Base-by-base conservation (phyloP, 2,113 vertebrate genomes). In the Python bivittatus region DNA sequence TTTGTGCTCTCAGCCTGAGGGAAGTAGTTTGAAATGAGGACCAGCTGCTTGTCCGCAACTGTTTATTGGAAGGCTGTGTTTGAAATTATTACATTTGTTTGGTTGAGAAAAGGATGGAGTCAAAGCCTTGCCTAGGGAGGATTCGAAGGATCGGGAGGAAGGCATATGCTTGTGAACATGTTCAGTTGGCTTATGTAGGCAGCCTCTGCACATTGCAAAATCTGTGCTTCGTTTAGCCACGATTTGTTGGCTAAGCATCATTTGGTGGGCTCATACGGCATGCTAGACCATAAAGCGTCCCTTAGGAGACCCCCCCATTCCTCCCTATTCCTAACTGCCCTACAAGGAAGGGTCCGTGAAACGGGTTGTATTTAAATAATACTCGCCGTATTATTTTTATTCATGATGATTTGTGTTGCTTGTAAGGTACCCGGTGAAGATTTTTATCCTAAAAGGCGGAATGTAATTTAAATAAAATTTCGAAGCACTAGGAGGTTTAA, bases 1-100 rank as follows among this genome's bases (percentile, higher is more conserved):
- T 94, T 89, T 94, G 91, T 88, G 93, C 52, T 57, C 25, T 33
- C 91, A 44, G 92, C 95, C 60, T 58, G 91, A 89, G 95, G 92
- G 94, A 96, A 95, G 90, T 92, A 94, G 94, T 94, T 84, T 93
- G 92, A 96, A 95, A 96, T 96, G 96, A n/a, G 58, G 90, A 91
- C 93, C 97, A 97, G 98, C 97, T 98, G 97, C 94, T 96, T 88
- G 92, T 91, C 93, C 44, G 4, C 88, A 93, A 90, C 92, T 94
- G 94, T 97, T 95, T 97, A 96, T 93, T 94, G 95, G 92, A 86
- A 92, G 94, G 83, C 90, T 79, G 54, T 92, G 93, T 94, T 96
- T 90, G 61, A 91, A 61, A 86, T 89, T 90, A 88, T 72, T n/a
- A 27, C 88, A 68, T 89, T 54, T 79, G 88, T 54, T 83, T 23